phyloP scores from a whole-genome alignment of 2,113 vertebrate genomes.

The Willisornis vidua region DNA sequence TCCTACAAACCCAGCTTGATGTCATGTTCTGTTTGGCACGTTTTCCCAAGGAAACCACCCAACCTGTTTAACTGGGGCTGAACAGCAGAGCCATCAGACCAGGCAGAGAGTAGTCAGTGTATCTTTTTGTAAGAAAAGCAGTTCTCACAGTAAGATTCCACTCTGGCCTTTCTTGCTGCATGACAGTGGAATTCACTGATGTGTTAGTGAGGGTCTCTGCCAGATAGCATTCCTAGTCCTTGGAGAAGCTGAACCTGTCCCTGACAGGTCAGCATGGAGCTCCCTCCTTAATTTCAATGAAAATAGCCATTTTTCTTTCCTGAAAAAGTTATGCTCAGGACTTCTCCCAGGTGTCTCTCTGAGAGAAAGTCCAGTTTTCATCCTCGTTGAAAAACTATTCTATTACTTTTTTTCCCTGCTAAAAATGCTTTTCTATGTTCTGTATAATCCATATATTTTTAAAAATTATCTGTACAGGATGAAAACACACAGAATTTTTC shows the following conservation, averaged over 20 bases:
- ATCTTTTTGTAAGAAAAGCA: neutral
- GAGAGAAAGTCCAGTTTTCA: neutral
- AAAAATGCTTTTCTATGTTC: neutral
- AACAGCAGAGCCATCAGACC: neutral
- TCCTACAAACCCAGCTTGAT: neutral
- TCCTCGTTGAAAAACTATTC: neutral
- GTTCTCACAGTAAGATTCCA: neutral
- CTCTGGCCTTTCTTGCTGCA: neutral
- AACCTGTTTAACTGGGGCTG: neutral
- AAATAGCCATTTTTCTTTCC: neutral
- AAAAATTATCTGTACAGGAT: neutral
- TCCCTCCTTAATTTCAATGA: neutral
- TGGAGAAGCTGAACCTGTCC: neutral
- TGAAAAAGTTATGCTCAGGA: neutral
- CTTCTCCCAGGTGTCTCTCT: neutral
- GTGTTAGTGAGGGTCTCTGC: neutral
- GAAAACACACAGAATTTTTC: neutral
- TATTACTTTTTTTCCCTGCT: neutral
- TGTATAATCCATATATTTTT: neutral
- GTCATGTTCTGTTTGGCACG: neutral
- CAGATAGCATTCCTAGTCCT: neutral
- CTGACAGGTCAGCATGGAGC: neutral
- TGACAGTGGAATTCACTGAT: neutral
- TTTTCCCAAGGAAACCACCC: neutral
- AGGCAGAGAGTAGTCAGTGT: neutral